Percentiles rank a stretch among this genome's conserved stretches.
Evolutionary conservation across 1,140 invertebrate genomes (phyloP).

Genomic region (Hycleus phaleratus): DNA sequence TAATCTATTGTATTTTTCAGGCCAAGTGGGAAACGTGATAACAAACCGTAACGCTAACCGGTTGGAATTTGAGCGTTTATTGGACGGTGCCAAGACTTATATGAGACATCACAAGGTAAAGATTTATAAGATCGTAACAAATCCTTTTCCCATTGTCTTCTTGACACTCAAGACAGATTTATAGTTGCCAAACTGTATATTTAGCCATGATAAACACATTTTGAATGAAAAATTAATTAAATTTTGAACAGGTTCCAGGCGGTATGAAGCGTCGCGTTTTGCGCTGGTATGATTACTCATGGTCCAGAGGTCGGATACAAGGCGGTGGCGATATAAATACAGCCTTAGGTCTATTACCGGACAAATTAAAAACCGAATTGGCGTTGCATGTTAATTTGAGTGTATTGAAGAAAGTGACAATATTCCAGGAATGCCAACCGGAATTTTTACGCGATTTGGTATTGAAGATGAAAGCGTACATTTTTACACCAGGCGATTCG

Average conservation of each 20-base stretch:
- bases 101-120: constrained; percentile 89
- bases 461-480: constrained; percentile 96
- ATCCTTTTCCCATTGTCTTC: too few species aligned
- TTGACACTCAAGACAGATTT: not conserved
- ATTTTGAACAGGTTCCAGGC: constrained; percentile 66
- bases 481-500: constrained; percentile 93
- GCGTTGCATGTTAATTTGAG: constrained; percentile 92
- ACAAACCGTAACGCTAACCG: constrained; percentile 96
- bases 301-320: constrained; percentile 93
- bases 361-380: constrained; percentile 93
- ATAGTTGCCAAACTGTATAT: not conserved
- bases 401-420: constrained; percentile 89
- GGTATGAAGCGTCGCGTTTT: constrained; percentile 91
- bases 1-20: constrained; percentile 37
- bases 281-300: constrained; percentile 96
- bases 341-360: constrained; percentile 82
- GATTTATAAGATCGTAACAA: not conserved
- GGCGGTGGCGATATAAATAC: constrained; percentile 94
- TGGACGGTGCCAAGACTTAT: constrained; percentile 94
- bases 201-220: not conserved
- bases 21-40: constrained; percentile 95
- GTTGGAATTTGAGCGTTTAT: constrained; percentile 85
- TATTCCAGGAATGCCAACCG: constrained; percentile 92
- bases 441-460: constrained; percentile 95
- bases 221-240: not conserved